These are phyloP conservation scores for Leptinotarsa tumamoca DNA, from an alignment of 2,888 invertebrate genomes.

Conservation along the genomic window DNA sequence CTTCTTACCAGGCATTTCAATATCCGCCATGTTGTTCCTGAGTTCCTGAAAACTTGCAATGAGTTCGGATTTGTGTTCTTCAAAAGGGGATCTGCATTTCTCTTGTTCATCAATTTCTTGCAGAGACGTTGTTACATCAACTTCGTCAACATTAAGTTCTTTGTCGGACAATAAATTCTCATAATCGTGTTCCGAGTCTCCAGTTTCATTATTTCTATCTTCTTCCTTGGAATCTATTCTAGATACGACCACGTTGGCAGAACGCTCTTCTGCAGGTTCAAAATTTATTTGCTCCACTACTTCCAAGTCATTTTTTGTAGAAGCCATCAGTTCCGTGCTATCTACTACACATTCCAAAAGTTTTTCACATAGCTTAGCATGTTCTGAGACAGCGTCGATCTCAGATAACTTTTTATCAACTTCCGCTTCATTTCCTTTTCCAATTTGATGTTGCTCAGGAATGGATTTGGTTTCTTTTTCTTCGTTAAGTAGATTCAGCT, in stretches of 20 bases:
- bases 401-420: slow-evolving; percentile 54
- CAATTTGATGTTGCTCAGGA: neutral
- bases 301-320: slow-evolving; percentile 54
- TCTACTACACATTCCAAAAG: slow-evolving; percentile 65
- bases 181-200: slow-evolving; percentile 61
- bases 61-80: slow-evolving; percentile 61
- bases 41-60: slow-evolving; percentile 62
- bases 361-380: slow-evolving; percentile 68
- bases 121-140: slow-evolving; percentile 30
- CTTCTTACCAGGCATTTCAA: slow-evolving; percentile 36
- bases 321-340: slow-evolving; percentile 56
- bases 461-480: slow-evolving; percentile 43
- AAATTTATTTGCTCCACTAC: slow-evolving; percentile 55
- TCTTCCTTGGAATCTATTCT: slow-evolving; percentile 50
- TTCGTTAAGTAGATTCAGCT: slow-evolving; percentile 65
- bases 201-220: slow-evolving; percentile 37
- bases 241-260: slow-evolving; percentile 61
- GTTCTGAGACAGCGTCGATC: slow-evolving; percentile 67
- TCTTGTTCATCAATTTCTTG: slow-evolving; percentile 42
- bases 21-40: slow-evolving; percentile 53
- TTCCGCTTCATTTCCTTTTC: slow-evolving; percentile 25
- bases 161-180: slow-evolving; percentile 61
- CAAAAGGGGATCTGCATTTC: slow-evolving; percentile 55
- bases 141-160: slow-evolving; percentile 50
- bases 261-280: slow-evolving; percentile 53